Base-by-base conservation (phyloP, 2,888 invertebrate genomes). In the Cremastinae sp. region DNA sequence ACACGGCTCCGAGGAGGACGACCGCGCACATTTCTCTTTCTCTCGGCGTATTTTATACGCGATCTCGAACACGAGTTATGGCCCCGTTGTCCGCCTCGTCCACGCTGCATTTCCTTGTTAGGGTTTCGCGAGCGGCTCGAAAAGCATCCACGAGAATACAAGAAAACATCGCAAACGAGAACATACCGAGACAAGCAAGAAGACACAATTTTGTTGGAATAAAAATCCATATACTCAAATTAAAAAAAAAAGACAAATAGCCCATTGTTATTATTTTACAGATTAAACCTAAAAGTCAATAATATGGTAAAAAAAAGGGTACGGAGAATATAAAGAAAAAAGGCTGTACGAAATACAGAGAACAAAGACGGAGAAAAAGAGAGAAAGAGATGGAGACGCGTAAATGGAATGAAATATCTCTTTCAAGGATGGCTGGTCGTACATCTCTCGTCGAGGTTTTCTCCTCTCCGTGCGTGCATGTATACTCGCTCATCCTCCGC, bases 391-490 rank as follows among this genome's bases (percentile, higher is more conserved):
- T 61, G 80, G 81, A 81, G 82, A 84, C 82, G 81, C 81, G 65
- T 59, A 74, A 75, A 75, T 54, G 53, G 80, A 84, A 86, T 86
- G 86, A 86, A 86, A 87, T 87, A 87, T 86, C 86, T 86, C 84
- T 86, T 82, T 84, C 82, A 78, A 80, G 82, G 80, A 80, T 79
- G 79, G 74, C 72, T 10, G 75, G 75, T 62, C 76, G 78, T 80
- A 80, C 74, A 76, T 68, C 78, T 75, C 69, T 20, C 69, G 68
- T 74, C 65, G 72, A 53, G 51, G 47, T 68, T 61, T 64, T 62
- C 49, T 16, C 18, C 36, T 12, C 5, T 1, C n/a, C n/a, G n/a
- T 45, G 8, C 41, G 47, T 38, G 28, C 54, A 28, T 66, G 41
- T 16, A 16, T 22, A 16, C 66, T 61, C 47, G 34, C 22, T 47